Percentiles rank a stretch among this genome's conserved stretches.
Conservation (phyloP, 2,888 invertebrate species). For the Argyresthia goedartella region DNA sequence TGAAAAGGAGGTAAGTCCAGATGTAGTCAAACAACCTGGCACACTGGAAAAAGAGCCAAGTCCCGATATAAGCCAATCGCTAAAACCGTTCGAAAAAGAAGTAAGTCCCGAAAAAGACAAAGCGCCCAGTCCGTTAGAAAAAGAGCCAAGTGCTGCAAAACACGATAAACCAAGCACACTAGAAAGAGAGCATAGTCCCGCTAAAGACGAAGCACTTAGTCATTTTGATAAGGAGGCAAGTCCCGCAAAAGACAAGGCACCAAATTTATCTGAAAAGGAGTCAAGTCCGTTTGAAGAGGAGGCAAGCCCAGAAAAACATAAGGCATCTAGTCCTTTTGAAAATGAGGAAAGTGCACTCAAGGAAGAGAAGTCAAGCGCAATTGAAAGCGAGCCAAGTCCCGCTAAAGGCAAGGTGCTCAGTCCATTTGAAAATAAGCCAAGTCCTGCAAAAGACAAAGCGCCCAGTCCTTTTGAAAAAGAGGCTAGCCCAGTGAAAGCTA, state of each 20-base stretch:
- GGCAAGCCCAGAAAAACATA: background rate
- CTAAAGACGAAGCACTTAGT: no score
- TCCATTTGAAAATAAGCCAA: background rate
- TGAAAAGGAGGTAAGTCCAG: background rate
- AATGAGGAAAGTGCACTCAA: background rate
- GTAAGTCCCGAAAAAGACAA: background rate
- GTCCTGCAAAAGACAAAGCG: background rate
- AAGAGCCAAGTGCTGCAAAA: constrained; percentile 6
- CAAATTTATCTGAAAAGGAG: background rate
- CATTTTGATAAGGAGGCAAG: background rate
- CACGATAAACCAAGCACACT: constrained; percentile 9
- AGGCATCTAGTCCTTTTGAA: background rate
- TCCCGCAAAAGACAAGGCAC: background rate
- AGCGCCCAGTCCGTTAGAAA: no score
- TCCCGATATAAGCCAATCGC: background rate
- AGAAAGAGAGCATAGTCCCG: background rate
- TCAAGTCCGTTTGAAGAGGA: background rate
- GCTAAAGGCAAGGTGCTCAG: background rate
- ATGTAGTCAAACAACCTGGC: background rate
- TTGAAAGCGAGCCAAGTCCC: background rate
- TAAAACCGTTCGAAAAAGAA: background rate
- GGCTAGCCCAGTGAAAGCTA: background rate
- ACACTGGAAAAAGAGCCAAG: background rate
- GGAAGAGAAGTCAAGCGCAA: background rate
- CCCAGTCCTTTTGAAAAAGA: background rate